These are phyloP conservation scores for Tylochromis polylepis DNA, from an alignment of 2,113 vertebrate genomes.

Conservation along the genomic window DNA sequence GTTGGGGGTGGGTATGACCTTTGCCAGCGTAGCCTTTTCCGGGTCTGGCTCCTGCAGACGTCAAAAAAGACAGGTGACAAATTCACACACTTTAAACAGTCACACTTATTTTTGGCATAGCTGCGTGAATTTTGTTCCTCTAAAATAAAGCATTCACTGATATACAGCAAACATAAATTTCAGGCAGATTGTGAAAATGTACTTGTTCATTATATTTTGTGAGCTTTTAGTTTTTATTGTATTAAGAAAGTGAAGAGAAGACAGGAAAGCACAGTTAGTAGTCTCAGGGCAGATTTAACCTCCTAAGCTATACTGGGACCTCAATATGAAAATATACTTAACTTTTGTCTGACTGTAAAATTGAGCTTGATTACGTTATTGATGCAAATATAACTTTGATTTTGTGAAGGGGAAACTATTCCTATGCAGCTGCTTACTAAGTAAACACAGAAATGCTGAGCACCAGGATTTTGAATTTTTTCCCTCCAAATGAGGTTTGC, in stretches of 20 bases:
- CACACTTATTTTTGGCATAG: not conserved
- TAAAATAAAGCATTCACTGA: not conserved
- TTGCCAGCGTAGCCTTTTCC: conserved; percentile 82
- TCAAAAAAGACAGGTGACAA: conserved; percentile 17
- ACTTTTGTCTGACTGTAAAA: not conserved
- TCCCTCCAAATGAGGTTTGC: not conserved
- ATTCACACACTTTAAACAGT: conserved; percentile 6
- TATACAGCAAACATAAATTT: not conserved
- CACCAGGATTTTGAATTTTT: not conserved
- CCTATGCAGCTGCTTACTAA: not conserved
- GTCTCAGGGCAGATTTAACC: not conserved
- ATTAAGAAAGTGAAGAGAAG: not conserved
- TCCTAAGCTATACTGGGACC: not conserved
- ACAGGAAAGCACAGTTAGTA: not conserved
- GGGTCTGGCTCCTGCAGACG: conserved; percentile 79
- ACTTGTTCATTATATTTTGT: not conserved
- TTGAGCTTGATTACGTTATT: not conserved
- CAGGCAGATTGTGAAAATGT: not conserved
- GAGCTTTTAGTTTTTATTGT: not conserved
- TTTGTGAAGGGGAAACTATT: not conserved
- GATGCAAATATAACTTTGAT: not conserved
- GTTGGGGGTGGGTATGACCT: conserved; percentile 91
- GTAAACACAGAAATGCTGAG: not conserved
- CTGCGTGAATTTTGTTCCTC: not conserved
- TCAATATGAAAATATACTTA: not conserved